Conservation (phyloP, 2,113 vertebrate genomes). For the Oncorhynchus tshawytscha region DNA sequence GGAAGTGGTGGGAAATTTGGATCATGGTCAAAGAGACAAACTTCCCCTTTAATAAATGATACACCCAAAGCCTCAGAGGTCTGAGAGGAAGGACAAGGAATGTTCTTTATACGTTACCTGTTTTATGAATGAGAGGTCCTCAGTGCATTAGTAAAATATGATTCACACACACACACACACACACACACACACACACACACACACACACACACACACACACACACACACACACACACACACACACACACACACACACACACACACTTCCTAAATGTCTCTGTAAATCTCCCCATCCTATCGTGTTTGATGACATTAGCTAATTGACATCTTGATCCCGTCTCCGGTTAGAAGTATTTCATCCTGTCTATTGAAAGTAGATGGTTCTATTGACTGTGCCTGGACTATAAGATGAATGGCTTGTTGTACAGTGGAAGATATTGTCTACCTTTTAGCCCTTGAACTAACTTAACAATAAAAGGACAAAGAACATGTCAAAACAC, state of each 20-base stretch:
- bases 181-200: neutral
- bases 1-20: conserved; percentile 18
- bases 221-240: neutral
- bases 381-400: neutral
- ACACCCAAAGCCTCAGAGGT: neutral
- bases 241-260: neutral
- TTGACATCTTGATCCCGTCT: neutral
- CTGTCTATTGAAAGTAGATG: neutral
- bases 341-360: neutral
- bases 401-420: neutral
- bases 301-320: neutral
- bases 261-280: neutral
- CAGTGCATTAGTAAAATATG: neutral
- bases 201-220: neutral
- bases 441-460: neutral
- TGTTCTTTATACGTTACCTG: neutral
- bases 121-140: conserved; percentile 8
- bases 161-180: neutral
- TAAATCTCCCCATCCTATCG: neutral
- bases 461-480: neutral
- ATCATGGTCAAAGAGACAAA: conserved; percentile 9
- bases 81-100: conserved; percentile 6
- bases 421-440: neutral
- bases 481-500: too few relatives aligned
- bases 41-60: conserved; percentile 25